phyloP scores from a whole-genome alignment of 2,888 invertebrate species.

The Scaptomyza caliginosa region DNA sequence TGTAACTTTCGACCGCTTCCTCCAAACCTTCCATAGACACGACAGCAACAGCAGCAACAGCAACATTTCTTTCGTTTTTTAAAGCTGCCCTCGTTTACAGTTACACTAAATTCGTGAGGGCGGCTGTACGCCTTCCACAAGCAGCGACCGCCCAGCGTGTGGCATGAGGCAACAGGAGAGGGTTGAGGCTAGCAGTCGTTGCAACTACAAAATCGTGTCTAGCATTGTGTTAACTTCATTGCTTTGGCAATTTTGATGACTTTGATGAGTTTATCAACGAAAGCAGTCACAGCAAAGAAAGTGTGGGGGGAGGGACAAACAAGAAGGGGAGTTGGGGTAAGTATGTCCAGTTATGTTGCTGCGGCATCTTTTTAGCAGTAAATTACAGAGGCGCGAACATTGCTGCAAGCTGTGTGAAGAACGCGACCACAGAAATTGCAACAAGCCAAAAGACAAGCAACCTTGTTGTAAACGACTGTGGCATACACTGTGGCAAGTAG shows the following conservation, averaged over 20 bases:
- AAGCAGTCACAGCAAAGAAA: constrained; percentile 29
- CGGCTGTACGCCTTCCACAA: constrained; percentile 46
- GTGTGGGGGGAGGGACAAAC: background rate
- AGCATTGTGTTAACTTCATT: constrained; percentile 66
- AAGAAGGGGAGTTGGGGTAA: background rate
- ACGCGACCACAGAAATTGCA: constrained; percentile 27
- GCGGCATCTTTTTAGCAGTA: constrained; percentile 38
- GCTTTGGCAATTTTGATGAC: constrained; percentile 64
- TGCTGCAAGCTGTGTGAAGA: constrained; percentile 64
- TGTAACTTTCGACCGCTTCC: background rate
- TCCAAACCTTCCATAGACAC: constrained; percentile 33
- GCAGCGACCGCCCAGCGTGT: constrained; percentile 36
- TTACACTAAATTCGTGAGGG: constrained; percentile 72
- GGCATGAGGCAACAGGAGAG: background rate
- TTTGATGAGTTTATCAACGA: constrained; percentile 76
- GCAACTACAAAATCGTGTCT: constrained; percentile 61
- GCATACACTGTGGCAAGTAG: background rate
- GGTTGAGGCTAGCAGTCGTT: background rate
- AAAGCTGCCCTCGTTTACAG: constrained; percentile 44
- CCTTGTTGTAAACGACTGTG: background rate
- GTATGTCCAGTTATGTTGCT: constrained; percentile 30
- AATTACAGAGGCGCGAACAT: constrained; percentile 78
- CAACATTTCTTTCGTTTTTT: constrained; percentile 21
- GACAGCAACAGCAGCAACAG: constrained; percentile 54
- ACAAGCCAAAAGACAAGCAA: background rate